phyloP scores from a whole-genome alignment of 2,113 vertebrate species.

The Phocoena phocoena region DNA sequence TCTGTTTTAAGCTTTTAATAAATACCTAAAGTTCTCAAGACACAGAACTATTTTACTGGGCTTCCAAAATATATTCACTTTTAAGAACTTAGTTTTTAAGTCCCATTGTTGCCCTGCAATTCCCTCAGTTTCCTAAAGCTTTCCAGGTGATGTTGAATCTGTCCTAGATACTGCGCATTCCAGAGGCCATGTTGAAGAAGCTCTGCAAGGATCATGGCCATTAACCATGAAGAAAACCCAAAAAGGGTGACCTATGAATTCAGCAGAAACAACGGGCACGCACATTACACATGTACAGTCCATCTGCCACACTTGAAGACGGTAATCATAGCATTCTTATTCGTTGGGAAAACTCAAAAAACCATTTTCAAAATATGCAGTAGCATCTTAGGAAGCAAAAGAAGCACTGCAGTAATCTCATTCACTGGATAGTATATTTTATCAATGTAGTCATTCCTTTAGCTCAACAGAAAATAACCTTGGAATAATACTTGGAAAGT shows the following conservation, averaged over 20 bases:
- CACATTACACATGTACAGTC: neutral
- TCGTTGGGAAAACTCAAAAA: neutral
- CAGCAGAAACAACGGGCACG: neutral
- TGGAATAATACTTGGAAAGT: conserved; percentile 21
- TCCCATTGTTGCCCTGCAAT: neutral
- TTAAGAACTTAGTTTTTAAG: neutral
- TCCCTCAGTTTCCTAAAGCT: neutral
- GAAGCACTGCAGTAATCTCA: conserved; percentile 5
- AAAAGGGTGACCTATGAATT: neutral
- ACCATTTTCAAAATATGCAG: neutral
- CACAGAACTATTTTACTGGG: neutral
- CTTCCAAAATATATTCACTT: neutral
- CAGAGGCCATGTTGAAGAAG: neutral
- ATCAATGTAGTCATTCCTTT: conserved; percentile 57
- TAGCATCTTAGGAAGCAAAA: neutral
- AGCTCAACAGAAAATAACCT: conserved; percentile 57
- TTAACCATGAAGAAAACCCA: neutral
- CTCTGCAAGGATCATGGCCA: neutral
- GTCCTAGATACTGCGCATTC: neutral
- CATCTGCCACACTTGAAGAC: neutral
- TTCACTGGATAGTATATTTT: conserved; percentile 38
- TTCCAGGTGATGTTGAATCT: neutral
- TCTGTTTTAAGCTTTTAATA: conserved; percentile 30
- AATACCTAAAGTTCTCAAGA: neutral
- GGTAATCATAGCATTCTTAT: neutral